Evolutionary conservation across 2,888 invertebrate species (phyloP), one percentile per base, ranked within the genome.

Genomic region (Ectemnius lituratus): DNA sequence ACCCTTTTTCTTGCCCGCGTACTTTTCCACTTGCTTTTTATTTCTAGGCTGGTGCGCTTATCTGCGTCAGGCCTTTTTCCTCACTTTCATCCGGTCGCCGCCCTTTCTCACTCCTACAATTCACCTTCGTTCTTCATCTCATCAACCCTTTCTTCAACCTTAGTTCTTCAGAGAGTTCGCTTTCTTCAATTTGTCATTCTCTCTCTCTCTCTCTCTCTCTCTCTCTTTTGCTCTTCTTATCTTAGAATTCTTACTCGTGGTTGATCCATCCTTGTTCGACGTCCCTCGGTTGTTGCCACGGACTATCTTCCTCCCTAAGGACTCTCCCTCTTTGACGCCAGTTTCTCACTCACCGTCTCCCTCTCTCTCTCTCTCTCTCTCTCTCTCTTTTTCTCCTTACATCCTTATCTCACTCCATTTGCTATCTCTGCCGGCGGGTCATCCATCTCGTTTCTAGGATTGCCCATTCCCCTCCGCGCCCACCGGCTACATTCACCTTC

Each of bases 351-450:
- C 11, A 37, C 16, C 62, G 52, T 64, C 20, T 64, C 2, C 18
- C n/a, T 6, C 23, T 23, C 63, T 64, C 49, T 37, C 16, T 62
- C 47, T 8, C 11, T 46, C 16, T 64, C 58, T 64, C 20, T 64
- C 2, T 27, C n/a, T 6, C 23, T 23, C 63, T 13, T 14, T 46
- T 20, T 57, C 11, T 63, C 6, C 2, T 18, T 20, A 16, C 5
- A 8, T 18, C 47, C 16, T 27, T 18, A 4, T 60, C 14, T 66
- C 46, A 23, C 65, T 59, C 37, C 1, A 11, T 37, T 37, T 37
- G 37, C 37, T 37, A 37, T 37, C 37, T 37, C 37, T 6, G 16
- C 23, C 47, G 37, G 0, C 37, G 11, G 37, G 37, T 11, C 37
- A 37, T 37, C 37, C 37, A 37, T 37, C 37, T 37, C 37, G 8